These are phyloP conservation scores for Corapipo altera DNA, from an alignment of 2,113 vertebrate genomes.

Conservation along the genomic window DNA sequence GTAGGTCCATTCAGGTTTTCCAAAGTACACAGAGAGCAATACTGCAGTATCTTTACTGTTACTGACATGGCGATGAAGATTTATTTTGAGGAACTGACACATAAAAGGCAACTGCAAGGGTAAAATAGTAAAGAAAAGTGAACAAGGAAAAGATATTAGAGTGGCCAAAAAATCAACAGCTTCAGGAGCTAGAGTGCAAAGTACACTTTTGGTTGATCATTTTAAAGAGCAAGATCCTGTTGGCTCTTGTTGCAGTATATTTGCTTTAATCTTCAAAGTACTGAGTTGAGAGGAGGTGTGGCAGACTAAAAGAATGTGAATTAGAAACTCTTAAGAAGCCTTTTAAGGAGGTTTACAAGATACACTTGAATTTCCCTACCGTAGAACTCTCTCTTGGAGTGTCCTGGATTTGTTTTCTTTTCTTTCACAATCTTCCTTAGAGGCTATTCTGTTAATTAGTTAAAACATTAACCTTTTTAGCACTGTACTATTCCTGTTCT, in stretches of 20 bases:
- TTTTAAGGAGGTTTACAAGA: background rate
- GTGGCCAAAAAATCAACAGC: background rate
- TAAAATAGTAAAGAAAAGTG: background rate
- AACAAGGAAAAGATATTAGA: background rate
- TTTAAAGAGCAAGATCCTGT: background rate
- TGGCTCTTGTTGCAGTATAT: background rate
- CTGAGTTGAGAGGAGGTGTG: background rate
- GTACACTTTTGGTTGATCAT: background rate
- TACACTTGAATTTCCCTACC: background rate
- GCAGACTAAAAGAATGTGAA: constrained; percentile 13
- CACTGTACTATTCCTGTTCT: background rate
- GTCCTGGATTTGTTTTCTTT: background rate
- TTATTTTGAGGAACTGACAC: background rate
- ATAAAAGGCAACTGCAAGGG: background rate
- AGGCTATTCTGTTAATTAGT: background rate
- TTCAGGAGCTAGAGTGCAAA: background rate
- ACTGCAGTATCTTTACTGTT: background rate
- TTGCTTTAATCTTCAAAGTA: constrained; percentile 32
- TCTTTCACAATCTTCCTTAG: background rate
- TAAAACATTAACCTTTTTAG: background rate
- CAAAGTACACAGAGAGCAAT: background rate
- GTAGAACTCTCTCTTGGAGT: background rate
- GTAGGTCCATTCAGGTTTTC: background rate
- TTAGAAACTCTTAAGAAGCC: background rate
- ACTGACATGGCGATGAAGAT: background rate